Evolutionary conservation across 64 coral and sea anemone species (phyloP).

Genomic region (Montipora efflorescens): DNA sequence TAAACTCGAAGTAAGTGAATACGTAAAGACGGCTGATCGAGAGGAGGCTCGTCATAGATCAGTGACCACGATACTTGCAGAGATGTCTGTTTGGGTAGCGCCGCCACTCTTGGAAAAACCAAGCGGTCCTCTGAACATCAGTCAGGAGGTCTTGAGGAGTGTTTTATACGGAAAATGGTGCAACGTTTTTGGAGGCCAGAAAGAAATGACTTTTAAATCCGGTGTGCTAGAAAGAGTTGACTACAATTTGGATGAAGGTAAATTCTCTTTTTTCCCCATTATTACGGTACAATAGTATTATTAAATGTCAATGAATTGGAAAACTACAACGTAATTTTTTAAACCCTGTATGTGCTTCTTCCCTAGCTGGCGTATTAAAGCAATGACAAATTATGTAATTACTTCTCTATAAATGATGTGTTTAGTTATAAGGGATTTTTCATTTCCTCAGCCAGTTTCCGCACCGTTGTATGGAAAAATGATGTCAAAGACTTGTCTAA

Average conservation of each 20-base stretch:
- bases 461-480: background rate
- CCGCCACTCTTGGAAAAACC: slow-evolving; percentile 55
- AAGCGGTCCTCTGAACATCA: slow-evolving; percentile 82
- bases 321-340: slow-evolving; percentile 3
- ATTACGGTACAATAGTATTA: background rate
- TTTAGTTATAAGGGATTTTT: slow-evolving; percentile 39
- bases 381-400: slow-evolving; percentile 63
- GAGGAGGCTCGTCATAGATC: background rate
- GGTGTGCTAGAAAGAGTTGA: slow-evolving; percentile 88
- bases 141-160: slow-evolving; percentile 95
- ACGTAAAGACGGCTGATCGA: slow-evolving; percentile 37
- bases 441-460: slow-evolving; percentile 21
- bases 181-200: slow-evolving; percentile 96
- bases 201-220: slow-evolving; percentile 96
- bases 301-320: slow-evolving; percentile 12
- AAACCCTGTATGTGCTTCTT: slow-evolving; percentile 8
- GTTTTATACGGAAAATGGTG: slow-evolving; percentile 99
- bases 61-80: slow-evolving; percentile 16
- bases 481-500: slow-evolving; percentile 29
- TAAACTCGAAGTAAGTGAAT: slow-evolving; percentile 58
- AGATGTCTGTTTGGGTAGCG: slow-evolving; percentile 44
- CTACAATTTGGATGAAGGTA: slow-evolving; percentile 96
- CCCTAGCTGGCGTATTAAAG: slow-evolving; percentile 12
- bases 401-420: slow-evolving; percentile 45
- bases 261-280: slow-evolving; percentile 25